Evolutionary conservation across 2,113 vertebrate species (phyloP), one percentile per base, ranked within the genome.

Genomic region (Corythaeola cristata): DNA sequence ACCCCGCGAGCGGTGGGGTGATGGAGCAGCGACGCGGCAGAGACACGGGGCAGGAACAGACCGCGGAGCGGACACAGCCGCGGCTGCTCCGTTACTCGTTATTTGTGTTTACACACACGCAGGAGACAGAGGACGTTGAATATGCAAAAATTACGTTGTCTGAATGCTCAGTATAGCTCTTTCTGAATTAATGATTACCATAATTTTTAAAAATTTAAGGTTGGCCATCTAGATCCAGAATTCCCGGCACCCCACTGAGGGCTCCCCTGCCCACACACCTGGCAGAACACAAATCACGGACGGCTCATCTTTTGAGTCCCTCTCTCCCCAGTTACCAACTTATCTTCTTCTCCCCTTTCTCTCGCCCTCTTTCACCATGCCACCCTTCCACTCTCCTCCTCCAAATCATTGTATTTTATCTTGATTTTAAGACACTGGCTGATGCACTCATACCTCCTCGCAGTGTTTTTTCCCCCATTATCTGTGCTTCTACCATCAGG

Each of bases 151-250:
- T 19, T 11, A 9, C 4, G 15, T 67, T 72, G 53, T 49, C 72
- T 23, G 41, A 55, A 37, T 5, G 59, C 41, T 82, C 52, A 44
- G 7, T 22, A 37, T 15, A 73, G 35, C n/a, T 35, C 27, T 59
- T 60, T 17, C 71, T n/a, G 22, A 44, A 73, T 55, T 44, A 62
- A 37, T 1, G 2, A 56, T 24, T 2, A 1, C 15, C 3, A 0
- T 10, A 7, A 15, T 24, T 26, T 68, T 35, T 9, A 19, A 22
- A 41, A 20, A 20, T 13, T 11, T n/a, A 13, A 44, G 59, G 52
- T 4, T 47, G 22, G 21, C 35, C 9, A 9, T 21, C 27, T 26
- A 33, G 4, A 1, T 15, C 3, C 21, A 30, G 33, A 22, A 35
- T 6, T n/a, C 75, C 37, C 56, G 9, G 32, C 9, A 20, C 22